Evolutionary conservation across 2,113 vertebrate species (phyloP), one percentile per base, ranked within the genome.

Genomic region (Scophthalmus maximus): DNA sequence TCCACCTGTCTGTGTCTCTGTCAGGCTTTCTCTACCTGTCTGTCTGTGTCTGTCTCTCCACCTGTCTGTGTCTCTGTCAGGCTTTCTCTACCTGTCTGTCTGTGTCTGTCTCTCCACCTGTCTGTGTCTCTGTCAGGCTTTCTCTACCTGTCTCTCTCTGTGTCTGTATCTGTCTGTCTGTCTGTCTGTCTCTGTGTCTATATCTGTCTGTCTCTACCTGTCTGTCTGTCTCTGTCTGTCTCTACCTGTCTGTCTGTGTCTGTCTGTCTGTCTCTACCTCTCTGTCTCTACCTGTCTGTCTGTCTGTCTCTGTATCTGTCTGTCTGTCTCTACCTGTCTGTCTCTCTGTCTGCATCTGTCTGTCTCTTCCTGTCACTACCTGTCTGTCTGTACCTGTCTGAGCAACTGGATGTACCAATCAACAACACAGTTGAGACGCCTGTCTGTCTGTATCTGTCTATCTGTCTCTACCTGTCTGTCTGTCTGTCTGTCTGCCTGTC

Each of bases 371-470:
- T n/a, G n/a, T n/a, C n/a, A n/a, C n/a, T n/a, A 10, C 8, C 17
- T 63, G 23, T 55, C 34, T 58, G 5, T 53, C 59, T 81, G 14
- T 72, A 94, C n/a, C n/a, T n/a, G n/a, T n/a, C n/a, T n/a, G n/a
- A n/a, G n/a, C n/a, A n/a, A n/a, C n/a, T n/a, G n/a, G n/a, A n/a
- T n/a, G n/a, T n/a, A n/a, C n/a, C n/a, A n/a, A n/a, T n/a, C n/a
- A n/a, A n/a, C n/a, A n/a, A n/a, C n/a, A n/a, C n/a, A n/a, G n/a
- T n/a, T n/a, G n/a, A n/a, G n/a, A n/a, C n/a, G n/a, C n/a, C n/a
- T n/a, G n/a, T n/a, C n/a, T n/a, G n/a, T n/a, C n/a, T n/a, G n/a
- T n/a, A n/a, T n/a, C n/a, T n/a, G n/a, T n/a, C n/a, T n/a, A n/a
- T n/a, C n/a, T n/a, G n/a, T n/a, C n/a, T n/a, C n/a, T n/a, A n/a